A percentile compares a stretch with the other conserved stretches of the same genome.
Conservation (phyloP, 2,888 invertebrate genomes). For the Hesperia comma region DNA sequence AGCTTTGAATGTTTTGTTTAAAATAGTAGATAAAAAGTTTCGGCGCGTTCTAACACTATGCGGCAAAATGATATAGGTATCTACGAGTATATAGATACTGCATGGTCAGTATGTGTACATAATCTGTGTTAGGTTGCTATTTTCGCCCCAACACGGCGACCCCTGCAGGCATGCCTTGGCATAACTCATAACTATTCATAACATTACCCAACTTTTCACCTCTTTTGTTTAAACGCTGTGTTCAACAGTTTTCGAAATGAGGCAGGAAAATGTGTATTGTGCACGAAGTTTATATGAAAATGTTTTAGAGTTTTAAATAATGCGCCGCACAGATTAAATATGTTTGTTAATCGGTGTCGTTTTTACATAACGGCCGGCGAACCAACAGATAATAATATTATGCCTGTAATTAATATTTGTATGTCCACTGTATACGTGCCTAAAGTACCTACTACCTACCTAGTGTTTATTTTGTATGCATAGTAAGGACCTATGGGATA, state of each 20-base stretch:
- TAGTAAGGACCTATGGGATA: too few species aligned
- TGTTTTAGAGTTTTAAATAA: conserved; percentile 4
- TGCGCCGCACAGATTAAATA: background rate
- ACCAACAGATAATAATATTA: too few species aligned
- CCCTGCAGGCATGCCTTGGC: background rate
- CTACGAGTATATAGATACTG: too few species aligned
- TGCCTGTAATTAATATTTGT: too few species aligned
- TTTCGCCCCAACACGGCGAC: background rate
- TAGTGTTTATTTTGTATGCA: too few species aligned
- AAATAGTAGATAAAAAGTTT: background rate
- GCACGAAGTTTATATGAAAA: background rate
- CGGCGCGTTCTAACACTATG: background rate
- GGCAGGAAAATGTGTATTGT: background rate
- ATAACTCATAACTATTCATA: conserved; percentile 21
- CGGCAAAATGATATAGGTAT: background rate
- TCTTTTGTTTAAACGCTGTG: conserved; percentile 1
- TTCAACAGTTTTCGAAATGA: conserved; percentile 5
- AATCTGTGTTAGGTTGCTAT: background rate
- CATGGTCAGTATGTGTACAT: background rate
- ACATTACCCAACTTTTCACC: conserved; percentile 12
- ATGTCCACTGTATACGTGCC: too few species aligned
- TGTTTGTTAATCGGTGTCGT: background rate
- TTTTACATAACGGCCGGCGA: too few species aligned
- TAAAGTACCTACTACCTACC: too few species aligned
- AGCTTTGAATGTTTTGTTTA: too few species aligned